Percentiles rank a stretch among this genome's conserved stretches.
These are phyloP conservation scores for Alsophila aescularia DNA, from an alignment of 2,888 invertebrate genomes.

Conservation along the genomic window DNA sequence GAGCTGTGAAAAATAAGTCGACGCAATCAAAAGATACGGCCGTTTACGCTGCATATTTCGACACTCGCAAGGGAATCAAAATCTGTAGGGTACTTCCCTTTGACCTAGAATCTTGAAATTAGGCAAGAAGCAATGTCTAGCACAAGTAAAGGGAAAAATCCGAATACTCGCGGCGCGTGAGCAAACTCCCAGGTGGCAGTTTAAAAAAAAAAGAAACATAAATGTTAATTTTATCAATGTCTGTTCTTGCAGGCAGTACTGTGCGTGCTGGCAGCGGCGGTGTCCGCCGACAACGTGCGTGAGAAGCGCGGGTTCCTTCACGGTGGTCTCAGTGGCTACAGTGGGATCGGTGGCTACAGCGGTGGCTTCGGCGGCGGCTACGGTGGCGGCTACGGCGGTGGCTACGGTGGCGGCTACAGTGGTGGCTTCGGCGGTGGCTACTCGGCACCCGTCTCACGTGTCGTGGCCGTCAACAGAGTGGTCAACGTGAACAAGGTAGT, in stretches of 20 bases:
- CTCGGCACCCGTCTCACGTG: constrained; percentile 47
- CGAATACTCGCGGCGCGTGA: too few relatives aligned
- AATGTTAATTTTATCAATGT: too few relatives aligned
- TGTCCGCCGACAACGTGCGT: constrained; percentile 36
- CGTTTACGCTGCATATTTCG: too few relatives aligned
- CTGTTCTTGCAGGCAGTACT: constrained; percentile 28
- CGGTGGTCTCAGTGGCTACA: constrained; percentile 5
- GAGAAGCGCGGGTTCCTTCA: constrained; percentile 44
- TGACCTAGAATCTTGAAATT: too few relatives aligned
- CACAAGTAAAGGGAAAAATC: too few relatives aligned
- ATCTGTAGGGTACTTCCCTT: too few relatives aligned
- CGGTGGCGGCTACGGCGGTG: constrained; percentile 5
- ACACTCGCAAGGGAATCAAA: too few relatives aligned
- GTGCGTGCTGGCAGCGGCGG: constrained; percentile 38
- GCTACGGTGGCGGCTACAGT: constrained; percentile 14
- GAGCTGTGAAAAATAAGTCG: too few relatives aligned
- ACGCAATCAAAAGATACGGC: too few relatives aligned
- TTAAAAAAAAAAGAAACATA: too few relatives aligned
- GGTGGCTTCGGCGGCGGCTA: constrained; percentile 17
- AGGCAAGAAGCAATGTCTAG: too few relatives aligned
- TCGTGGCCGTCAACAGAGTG: constrained; percentile 51
- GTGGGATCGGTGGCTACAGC: constrained; percentile 34
- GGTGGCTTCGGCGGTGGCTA: constrained; percentile 20
- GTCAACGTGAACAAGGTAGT: constrained; percentile 55
- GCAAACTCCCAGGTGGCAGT: too few relatives aligned